Conservation (phyloP, 92 coral and sea anemone genomes). For the Ricordea florida region DNA sequence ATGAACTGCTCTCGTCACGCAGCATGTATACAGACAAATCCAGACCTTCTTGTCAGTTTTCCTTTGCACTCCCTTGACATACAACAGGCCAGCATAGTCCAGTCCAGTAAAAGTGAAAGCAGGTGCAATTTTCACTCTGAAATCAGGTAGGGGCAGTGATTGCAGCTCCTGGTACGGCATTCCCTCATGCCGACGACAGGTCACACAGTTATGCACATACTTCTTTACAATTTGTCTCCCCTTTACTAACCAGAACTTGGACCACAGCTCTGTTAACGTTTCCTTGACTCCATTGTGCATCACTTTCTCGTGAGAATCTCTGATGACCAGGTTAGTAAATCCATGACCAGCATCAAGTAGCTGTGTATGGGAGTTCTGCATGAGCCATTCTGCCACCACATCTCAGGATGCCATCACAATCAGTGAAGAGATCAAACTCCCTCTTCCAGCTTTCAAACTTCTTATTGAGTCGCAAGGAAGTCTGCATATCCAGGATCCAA, state of each 20-base stretch:
- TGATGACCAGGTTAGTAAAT: too few relatives aligned
- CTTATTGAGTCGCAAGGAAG: too few relatives aligned
- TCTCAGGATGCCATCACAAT: too few relatives aligned
- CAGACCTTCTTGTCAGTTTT: slow-evolving; percentile 23
- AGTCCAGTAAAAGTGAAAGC: slow-evolving; percentile 55
- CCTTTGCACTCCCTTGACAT: slow-evolving; percentile 17
- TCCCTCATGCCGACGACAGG: slow-evolving; percentile 47
- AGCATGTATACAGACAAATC: slow-evolving; percentile 53
- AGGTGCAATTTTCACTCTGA: slow-evolving; percentile 34
- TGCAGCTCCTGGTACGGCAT: slow-evolving; percentile 31
- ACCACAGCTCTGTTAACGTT: slow-evolving; percentile 53
- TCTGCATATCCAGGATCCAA: too few relatives aligned
- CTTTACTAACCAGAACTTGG: slow-evolving; percentile 58
- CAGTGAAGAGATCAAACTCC: too few relatives aligned
- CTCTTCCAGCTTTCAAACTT: too few relatives aligned
- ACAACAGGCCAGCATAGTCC: slow-evolving; percentile 61
- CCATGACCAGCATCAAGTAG: too few relatives aligned
- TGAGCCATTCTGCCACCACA: too few relatives aligned
- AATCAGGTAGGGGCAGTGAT: slow-evolving; percentile 48
- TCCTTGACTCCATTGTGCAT: slow-evolving; percentile 48
- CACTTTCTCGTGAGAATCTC: slow-evolving; percentile 22
- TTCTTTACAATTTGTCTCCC: slow-evolving; percentile 50
- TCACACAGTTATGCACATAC: slow-evolving; percentile 41
- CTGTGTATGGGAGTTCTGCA: too few relatives aligned
- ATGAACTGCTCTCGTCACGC: slow-evolving; percentile 41